These are phyloP conservation scores for Drosophila subquinaria DNA, from an alignment of 2,888 invertebrate species.

Conservation along the genomic window DNA sequence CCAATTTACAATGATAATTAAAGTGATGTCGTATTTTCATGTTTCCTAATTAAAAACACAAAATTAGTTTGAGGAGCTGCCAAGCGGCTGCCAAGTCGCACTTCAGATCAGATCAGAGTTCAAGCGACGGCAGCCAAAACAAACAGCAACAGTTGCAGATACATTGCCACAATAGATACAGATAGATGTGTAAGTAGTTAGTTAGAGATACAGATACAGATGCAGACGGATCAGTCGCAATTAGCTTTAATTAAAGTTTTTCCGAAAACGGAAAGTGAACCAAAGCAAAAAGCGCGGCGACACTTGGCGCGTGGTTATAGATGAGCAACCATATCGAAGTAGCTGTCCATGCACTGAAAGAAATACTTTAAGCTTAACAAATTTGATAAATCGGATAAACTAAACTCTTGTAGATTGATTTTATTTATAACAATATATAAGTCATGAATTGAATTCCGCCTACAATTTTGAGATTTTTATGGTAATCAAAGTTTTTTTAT, in stretches of 20 bases:
- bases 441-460: neutral
- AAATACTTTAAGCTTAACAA: conserved; percentile 8
- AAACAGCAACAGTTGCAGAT: conserved; percentile 56
- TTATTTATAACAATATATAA: neutral
- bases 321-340: conserved; percentile 47
- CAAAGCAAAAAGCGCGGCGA: conserved; percentile 37
- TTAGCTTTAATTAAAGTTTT: conserved; percentile 70
- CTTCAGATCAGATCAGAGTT: conserved; percentile 47
- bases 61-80: conserved; percentile 31
- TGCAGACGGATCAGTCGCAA: conserved; percentile 56
- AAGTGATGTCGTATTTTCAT: conserved; percentile 59
- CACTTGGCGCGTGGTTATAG: conserved; percentile 80
- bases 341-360: conserved; percentile 38
- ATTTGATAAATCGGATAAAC: neutral
- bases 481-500: too few relatives aligned
- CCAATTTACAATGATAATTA: conserved; percentile 46
- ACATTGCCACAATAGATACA: conserved; percentile 24
- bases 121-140: conserved; percentile 60
- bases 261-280: conserved; percentile 74
- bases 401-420: neutral
- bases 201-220: conserved; percentile 16
- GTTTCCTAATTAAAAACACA: conserved; percentile 63
- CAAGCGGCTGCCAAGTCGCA: neutral
- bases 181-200: conserved; percentile 8
- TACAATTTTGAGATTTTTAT: too few relatives aligned